Evolutionary conservation across 2,888 invertebrate species (phyloP), one percentile per base, ranked within the genome.

Genomic region (Eupithecia vulgata): DNA sequence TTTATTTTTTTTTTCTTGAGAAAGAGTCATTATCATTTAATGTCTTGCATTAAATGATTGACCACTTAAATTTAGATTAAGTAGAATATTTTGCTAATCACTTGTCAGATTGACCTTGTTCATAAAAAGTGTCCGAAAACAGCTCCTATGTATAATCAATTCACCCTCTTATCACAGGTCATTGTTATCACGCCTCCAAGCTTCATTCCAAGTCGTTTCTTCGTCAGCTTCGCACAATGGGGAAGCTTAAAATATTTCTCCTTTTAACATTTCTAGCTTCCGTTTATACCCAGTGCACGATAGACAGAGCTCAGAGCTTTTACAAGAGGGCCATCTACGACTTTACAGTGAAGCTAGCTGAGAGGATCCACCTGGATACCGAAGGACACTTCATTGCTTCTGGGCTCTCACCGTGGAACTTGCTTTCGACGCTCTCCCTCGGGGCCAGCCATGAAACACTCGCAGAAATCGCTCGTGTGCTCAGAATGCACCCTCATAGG

Each of bases 321-420:
- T 84, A 89, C 74, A 84, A 83, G 69, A 79, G 88, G 67, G 84
- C 89, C 0, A 75, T 89, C 6, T 88, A 87, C 79, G 86, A 88
- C n/a, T 91, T 90, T 57, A 83, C 87, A 0, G 71, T 84, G 34
- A 81, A 86, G 12, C 76, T 91, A 37, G 79, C 84, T 8, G 78
- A 75, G 17, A 82, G 90, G 71, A 81, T 90, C 10, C 85, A 83
- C 7, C 74, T 85, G 52, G 91, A 92, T 21, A 89, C 88, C 0
- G 92, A 93, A 0, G 86, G 88, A 34, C 94, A 94, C 68, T 94
- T 93, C 78, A 82, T 92, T 0, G 78, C 88, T 0, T 92, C 93
- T 0, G 87, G 91, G 0, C 76, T 93, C 0, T 93, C 93, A 0
- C 84, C 89, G 30, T 93, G 94, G 94, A 84, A 87, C 0, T 78